A percentile compares a stretch with the other conserved stretches of the same genome.
Conservation (phyloP, 1,140 invertebrate species). For the Achatina immaculata region DNA sequence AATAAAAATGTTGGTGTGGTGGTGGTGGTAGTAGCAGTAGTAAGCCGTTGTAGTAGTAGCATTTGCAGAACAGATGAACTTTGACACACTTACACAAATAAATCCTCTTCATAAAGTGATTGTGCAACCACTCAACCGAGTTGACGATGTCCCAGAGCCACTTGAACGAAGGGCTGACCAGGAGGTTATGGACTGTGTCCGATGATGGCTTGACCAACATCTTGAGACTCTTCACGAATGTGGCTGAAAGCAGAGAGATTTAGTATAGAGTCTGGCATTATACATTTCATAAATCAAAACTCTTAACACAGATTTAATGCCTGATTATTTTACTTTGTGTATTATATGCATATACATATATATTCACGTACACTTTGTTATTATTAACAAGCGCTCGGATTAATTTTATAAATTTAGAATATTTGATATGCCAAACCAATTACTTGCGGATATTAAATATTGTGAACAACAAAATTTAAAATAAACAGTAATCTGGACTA, state of each 20-base stretch:
- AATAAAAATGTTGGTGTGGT: too few species aligned
- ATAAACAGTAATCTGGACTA: too few species aligned
- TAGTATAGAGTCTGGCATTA: too few species aligned
- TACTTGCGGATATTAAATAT: too few species aligned
- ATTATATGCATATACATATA: neutral
- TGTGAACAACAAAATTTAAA: too few species aligned
- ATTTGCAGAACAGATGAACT: neutral
- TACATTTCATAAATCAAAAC: slow-evolving; percentile 24
- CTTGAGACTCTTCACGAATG: slow-evolving; percentile 55
- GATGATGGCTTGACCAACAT: slow-evolving; percentile 57
- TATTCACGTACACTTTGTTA: neutral
- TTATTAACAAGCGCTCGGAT: neutral
- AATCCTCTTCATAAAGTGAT: slow-evolving; percentile 61
- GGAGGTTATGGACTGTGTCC: slow-evolving; percentile 55
- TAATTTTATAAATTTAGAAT: too few species aligned
- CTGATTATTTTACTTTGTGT: neutral
- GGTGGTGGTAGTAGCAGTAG: too few species aligned
- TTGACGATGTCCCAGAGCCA: slow-evolving; percentile 68
- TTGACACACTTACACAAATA: slow-evolving; percentile 62
- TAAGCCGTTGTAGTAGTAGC: too few species aligned
- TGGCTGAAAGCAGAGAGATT: slow-evolving; percentile 44
- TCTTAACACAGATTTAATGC: neutral
- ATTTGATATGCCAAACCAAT: too few species aligned
- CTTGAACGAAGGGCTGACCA: slow-evolving; percentile 54
- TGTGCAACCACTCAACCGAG: slow-evolving; percentile 53